Evolutionary conservation across 2,888 invertebrate species (phyloP).

Genomic region (Conchocele bisecta): DNA sequence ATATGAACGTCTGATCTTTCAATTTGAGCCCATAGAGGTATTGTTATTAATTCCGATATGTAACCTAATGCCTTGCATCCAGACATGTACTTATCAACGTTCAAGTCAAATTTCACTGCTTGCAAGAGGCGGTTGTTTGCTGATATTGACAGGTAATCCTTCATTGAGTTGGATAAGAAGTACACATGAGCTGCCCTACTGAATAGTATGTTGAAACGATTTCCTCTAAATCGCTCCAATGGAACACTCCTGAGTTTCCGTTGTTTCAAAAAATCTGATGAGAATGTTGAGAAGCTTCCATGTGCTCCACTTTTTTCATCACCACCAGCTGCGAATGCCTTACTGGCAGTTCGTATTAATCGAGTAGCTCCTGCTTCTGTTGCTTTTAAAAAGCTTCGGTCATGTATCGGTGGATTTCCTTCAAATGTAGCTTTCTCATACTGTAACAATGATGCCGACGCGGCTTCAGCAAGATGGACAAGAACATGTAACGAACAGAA

Average conservation of each 20-base stretch:
- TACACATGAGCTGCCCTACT: conserved; percentile 28
- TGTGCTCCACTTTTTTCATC: conserved; percentile 35
- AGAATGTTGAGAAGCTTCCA: conserved; percentile 18
- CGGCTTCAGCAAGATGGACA: conserved; percentile 14
- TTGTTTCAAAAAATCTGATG: conserved; percentile 17
- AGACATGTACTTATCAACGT: conserved; percentile 14
- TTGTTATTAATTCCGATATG: conserved; percentile 29
- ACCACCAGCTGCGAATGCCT: conserved; percentile 28
- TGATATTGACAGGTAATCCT: conserved; percentile 10
- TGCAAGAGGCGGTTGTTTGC: conserved; percentile 28
- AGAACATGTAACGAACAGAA: conserved; percentile 25
- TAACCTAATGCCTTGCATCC: conserved; percentile 23
- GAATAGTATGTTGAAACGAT: conserved; percentile 44
- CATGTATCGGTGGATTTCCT: conserved; percentile 9
- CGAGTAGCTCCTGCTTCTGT: conserved; percentile 17
- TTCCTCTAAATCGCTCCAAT: conserved; percentile 39
- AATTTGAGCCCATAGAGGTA: conserved; percentile 26
- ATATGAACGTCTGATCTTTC: conserved; percentile 16
- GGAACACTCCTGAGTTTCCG: conserved; percentile 10
- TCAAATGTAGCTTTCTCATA: conserved; percentile 4
- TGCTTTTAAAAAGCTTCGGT: conserved; percentile 7
- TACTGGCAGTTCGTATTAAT: conserved; percentile 25
- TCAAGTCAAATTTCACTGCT: conserved; percentile 14
- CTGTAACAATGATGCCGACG: not conserved
- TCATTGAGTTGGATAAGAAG: conserved; percentile 27